These are phyloP conservation scores for Pterobdella sp. DNA, from an alignment of 2,888 invertebrate genomes.

Conservation along the genomic window DNA sequence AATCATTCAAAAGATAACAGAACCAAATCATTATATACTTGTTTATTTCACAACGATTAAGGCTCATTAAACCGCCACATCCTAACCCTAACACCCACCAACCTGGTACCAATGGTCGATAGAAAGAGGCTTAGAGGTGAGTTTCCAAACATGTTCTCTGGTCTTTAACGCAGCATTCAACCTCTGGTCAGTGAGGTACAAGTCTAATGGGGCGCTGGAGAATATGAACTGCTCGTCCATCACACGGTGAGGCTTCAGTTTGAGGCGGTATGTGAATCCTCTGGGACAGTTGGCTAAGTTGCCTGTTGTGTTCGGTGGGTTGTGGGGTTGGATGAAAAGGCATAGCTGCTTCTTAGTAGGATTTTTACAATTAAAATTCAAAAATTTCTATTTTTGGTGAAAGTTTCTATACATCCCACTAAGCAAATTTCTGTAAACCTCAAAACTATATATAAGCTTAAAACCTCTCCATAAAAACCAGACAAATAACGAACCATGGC, in stretches of 20 bases:
- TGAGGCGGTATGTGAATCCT: conserved; percentile 45
- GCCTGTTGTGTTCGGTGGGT: not conserved
- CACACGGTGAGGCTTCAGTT: conserved; percentile 42
- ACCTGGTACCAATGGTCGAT: conserved; percentile 27
- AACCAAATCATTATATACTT: not conserved
- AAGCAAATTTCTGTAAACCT: no score
- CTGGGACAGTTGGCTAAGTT: conserved; percentile 44
- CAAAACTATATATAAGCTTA: no score
- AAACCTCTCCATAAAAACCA: not conserved
- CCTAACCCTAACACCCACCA: not conserved
- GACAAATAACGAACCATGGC: conserved; percentile 39
- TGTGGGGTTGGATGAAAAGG: not conserved
- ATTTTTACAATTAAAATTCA: no score
- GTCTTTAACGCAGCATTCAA: conserved; percentile 44
- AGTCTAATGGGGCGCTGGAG: conserved; percentile 45
- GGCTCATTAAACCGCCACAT: not conserved
- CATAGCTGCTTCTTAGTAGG: not conserved
- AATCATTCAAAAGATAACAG: not conserved
- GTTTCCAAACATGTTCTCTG: conserved; percentile 42
- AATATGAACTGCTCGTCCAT: conserved; percentile 44
- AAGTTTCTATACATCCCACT: no score
- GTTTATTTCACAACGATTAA: not conserved
- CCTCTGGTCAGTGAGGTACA: conserved; percentile 44
- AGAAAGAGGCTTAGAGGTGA: conserved; percentile 27
- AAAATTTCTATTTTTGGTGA: no score